phyloP scores from a whole-genome alignment of 2,113 vertebrate genomes.

The Myiozetetes cayanensis region DNA sequence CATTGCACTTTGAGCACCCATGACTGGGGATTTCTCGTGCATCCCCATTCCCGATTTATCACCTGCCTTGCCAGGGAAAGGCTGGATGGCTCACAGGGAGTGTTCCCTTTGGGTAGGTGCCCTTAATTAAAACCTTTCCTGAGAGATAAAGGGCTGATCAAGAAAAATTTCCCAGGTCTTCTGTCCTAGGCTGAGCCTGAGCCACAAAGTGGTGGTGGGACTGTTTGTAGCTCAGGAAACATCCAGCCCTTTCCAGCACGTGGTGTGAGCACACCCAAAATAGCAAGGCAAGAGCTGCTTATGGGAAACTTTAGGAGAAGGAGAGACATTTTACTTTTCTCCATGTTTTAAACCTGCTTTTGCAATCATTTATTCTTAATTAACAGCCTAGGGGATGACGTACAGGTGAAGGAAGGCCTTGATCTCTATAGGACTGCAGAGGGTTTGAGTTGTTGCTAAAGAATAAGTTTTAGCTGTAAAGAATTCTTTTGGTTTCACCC shows the following conservation, averaged over 20 bases:
- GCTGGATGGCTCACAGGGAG: background rate
- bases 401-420: background rate
- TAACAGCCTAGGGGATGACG: background rate
- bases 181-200: background rate
- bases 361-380: background rate
- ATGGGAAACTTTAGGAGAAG: background rate
- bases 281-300: background rate
- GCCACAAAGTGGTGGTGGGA: background rate
- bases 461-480: background rate
- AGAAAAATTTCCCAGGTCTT: background rate
- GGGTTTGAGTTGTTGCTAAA: background rate
- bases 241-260: background rate
- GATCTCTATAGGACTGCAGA: background rate
- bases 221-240: background rate
- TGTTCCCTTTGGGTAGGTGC: background rate
- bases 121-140: background rate
- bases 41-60: background rate
- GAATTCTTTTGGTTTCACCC: background rate
- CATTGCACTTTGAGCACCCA: background rate
- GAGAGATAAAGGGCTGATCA: background rate
- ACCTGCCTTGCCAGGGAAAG: background rate
- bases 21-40: background rate
- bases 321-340: background rate
- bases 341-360: background rate
- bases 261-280: background rate